Percentiles rank a stretch among this genome's conserved stretches.
phyloP scores from a whole-genome alignment of 2,888 invertebrate genomes.

The Volucella inflata region DNA sequence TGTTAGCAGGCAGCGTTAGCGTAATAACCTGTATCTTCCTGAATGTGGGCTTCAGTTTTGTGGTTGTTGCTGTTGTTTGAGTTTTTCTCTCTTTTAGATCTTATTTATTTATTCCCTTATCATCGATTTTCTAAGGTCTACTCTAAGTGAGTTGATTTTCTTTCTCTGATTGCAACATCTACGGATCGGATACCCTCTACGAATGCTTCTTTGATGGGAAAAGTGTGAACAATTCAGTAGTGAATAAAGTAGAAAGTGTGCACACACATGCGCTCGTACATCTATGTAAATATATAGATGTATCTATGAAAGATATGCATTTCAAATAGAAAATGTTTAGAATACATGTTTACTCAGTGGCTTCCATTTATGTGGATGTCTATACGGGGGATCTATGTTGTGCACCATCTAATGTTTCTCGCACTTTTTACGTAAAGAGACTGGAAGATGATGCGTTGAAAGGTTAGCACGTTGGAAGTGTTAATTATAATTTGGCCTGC shows the following conservation, averaged over 20 bases:
- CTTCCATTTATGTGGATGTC: constrained; percentile 33
- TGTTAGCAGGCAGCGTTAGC: constrained; percentile 13
- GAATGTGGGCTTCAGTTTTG: constrained; percentile 35
- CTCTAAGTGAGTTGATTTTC: constrained; percentile 63
- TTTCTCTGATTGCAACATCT: constrained; percentile 33
- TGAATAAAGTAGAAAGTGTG: constrained; percentile 64
- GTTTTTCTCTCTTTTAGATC: constrained; percentile 13
- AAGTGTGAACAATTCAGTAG: constrained; percentile 70
- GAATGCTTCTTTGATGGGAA: constrained; percentile 8
- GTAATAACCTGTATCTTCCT: constrained; percentile 60
- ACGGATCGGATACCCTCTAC: too few species aligned
- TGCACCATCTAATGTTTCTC: constrained; percentile 58
- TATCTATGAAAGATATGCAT: constrained; percentile 56
- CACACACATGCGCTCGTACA: not conserved
- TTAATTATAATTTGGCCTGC: constrained; percentile 70
- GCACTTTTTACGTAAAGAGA: constrained; percentile 28
- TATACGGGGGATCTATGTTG: not conserved
- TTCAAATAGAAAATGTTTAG: constrained; percentile 63
- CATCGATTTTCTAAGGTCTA: constrained; percentile 52
- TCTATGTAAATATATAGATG: not conserved
- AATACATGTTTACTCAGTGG: constrained; percentile 46
- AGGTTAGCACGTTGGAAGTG: constrained; percentile 28
- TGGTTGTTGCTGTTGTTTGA: constrained; percentile 7
- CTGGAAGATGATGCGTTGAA: not conserved
- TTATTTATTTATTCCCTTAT: constrained; percentile 55